Evolutionary conservation across 1,140 invertebrate species (phyloP).

Genomic region (fruit fly (Drosophila melanogaster)): DNA sequence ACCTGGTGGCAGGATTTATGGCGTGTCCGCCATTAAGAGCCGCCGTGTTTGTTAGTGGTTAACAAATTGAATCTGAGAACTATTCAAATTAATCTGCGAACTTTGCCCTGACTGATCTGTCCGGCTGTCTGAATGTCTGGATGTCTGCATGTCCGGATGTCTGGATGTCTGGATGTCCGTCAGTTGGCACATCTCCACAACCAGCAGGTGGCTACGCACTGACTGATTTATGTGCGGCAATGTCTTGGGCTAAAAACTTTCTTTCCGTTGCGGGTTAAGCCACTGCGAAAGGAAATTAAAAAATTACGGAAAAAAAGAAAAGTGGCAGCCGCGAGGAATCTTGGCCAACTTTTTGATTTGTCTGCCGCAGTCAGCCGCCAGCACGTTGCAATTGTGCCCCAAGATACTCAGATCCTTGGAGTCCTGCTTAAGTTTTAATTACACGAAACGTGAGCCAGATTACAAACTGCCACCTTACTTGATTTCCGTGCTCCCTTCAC

Average conservation of each 20-base stretch:
- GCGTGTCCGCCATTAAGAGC: too few species aligned
- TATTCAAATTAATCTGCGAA: conserved; percentile 40
- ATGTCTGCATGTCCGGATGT: neutral
- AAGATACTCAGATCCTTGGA: conserved; percentile 1
- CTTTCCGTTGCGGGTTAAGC: conserved; percentile 24
- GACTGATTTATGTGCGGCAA: conserved; percentile 47
- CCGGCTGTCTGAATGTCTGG: neutral
- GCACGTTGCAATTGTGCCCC: conserved; percentile 10
- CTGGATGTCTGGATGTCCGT: neutral
- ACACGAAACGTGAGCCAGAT: conserved; percentile 54
- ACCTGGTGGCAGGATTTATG: neutral
- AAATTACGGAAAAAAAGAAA: conserved; percentile 28
- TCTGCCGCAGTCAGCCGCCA: conserved; percentile 21
- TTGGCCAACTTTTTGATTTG: conserved; percentile 58
- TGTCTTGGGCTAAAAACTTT: conserved; percentile 13
- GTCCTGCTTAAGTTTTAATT: conserved; percentile 51
- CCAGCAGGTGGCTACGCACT: conserved; percentile 36
- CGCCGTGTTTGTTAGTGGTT: neutral
- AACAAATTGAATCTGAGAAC: conserved; percentile 35
- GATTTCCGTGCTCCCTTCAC: conserved; percentile 22
- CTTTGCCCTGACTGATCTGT: conserved; percentile 23
- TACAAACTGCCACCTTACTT: conserved; percentile 42
- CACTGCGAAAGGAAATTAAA: conserved; percentile 45
- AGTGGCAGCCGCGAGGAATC: conserved; percentile 25
- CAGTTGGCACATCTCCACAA: conserved; percentile 19